Conservation (phyloP, 35 echinoderm and acorn worm genomes). For the Apostichopus japonicus region DNA sequence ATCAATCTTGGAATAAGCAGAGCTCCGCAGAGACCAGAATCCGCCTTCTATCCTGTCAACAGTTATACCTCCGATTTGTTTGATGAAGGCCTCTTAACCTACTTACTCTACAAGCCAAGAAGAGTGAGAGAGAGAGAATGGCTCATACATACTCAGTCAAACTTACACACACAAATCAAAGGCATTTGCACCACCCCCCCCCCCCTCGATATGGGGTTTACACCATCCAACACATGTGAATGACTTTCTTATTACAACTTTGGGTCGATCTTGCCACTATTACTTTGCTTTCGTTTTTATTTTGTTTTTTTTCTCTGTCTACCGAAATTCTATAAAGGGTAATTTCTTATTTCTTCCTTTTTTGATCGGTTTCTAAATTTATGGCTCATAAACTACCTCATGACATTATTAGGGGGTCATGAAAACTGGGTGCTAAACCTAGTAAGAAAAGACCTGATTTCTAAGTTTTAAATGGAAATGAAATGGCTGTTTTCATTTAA, state of each 20-base stretch:
- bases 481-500: too few relatives aligned
- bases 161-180: neutral
- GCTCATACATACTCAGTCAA: too few relatives aligned
- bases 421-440: neutral
- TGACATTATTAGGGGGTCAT: neutral
- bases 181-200: neutral
- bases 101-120: slow-evolving; percentile 2
- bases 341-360: neutral
- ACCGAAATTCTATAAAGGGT: neutral
- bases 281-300: neutral
- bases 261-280: neutral
- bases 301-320: neutral
- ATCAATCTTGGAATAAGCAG: slow-evolving; percentile 53
- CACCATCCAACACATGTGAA: neutral
- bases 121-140: neutral
- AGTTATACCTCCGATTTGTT: slow-evolving; percentile 37
- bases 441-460: too few relatives aligned
- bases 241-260: neutral
- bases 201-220: neutral
- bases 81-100: slow-evolving; percentile 56
- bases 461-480: too few relatives aligned
- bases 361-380: neutral
- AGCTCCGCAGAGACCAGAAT: slow-evolving; percentile 31
- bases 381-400: neutral
- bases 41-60: slow-evolving; percentile 31